These are phyloP conservation scores for Sussaba pulchella DNA, from an alignment of 2,888 invertebrate genomes.

Conservation along the genomic window DNA sequence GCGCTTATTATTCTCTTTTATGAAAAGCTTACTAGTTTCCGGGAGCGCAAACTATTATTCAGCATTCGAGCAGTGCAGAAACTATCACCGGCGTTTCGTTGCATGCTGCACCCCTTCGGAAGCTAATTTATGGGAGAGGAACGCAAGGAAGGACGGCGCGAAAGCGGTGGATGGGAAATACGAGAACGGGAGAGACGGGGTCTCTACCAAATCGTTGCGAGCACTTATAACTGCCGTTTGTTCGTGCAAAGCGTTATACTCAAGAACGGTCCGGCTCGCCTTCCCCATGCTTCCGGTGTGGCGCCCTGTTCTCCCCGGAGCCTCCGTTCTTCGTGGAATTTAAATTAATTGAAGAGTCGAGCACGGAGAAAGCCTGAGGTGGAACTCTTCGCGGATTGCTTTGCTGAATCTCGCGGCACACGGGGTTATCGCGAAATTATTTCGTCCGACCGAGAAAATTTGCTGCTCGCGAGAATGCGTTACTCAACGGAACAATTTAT, in stretches of 20 bases:
- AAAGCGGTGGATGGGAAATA: neutral
- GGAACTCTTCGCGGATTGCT: constrained; percentile 12
- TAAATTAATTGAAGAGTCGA: constrained; percentile 52
- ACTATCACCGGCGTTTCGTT: constrained; percentile 16
- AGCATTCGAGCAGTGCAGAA: neutral
- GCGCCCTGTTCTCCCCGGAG: constrained; percentile 17
- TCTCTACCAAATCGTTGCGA: constrained; percentile 43
- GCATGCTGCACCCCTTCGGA: neutral
- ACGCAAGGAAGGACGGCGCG: neutral
- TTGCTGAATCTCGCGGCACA: constrained; percentile 8
- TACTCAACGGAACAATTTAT: constrained; percentile 28
- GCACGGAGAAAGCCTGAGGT: constrained; percentile 11
- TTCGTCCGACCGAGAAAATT: constrained; percentile 37
- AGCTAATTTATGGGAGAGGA: constrained; percentile 19
- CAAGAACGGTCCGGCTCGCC: constrained; percentile 20
- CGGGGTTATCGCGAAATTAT: constrained; percentile 49
- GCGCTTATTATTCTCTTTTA: constrained; percentile 4
- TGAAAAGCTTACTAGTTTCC: neutral
- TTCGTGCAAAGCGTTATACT: constrained; percentile 42
- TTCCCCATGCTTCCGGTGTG: neutral
- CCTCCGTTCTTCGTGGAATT: constrained; percentile 45
- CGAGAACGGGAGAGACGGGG: neutral
- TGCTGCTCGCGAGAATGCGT: constrained; percentile 17
- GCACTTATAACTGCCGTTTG: constrained; percentile 48
- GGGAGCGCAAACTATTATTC: constrained; percentile 23